A percentile compares a stretch with the other conserved stretches of the same genome.
phyloP scores from a whole-genome alignment of 2,113 vertebrate genomes.

The Ceyx margarethae region DNA sequence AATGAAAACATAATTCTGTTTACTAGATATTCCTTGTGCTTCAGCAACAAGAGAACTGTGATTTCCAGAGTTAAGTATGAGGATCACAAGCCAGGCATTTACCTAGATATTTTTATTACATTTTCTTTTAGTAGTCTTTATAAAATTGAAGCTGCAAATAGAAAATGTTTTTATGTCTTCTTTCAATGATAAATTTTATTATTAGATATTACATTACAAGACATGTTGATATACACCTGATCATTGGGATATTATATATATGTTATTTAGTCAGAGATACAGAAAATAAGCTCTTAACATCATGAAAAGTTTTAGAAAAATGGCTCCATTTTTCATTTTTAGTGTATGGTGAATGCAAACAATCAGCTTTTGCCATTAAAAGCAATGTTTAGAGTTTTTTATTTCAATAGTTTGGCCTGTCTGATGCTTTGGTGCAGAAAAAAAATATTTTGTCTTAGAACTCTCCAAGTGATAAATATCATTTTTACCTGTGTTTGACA shows the following conservation, averaged over 20 bases:
- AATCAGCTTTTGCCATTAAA: not conserved
- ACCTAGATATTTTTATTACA: slow-evolving; percentile 46
- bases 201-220: slow-evolving; percentile 15
- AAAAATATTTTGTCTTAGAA: not conserved
- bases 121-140: slow-evolving; percentile 51
- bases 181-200: slow-evolving; percentile 13
- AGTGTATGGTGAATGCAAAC: not conserved
- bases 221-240: not conserved
- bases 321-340: not conserved
- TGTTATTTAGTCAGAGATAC: not conserved
- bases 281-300: not conserved
- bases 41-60: slow-evolving; percentile 28
- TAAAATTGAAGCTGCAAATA: slow-evolving; percentile 28
- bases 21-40: slow-evolving; percentile 52
- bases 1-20: slow-evolving; percentile 64
- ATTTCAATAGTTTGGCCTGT: not conserved
- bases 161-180: slow-evolving; percentile 13
- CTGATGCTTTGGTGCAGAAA: not conserved
- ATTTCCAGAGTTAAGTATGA: slow-evolving; percentile 34
- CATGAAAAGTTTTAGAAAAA: not conserved
- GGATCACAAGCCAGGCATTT: slow-evolving; percentile 55
- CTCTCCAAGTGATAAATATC: not conserved
- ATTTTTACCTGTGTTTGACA: not conserved
- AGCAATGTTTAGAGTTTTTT: not conserved
- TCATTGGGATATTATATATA: not conserved